Base-by-base conservation (phyloP, 2,113 vertebrate species). In the Vimba vimba region DNA sequence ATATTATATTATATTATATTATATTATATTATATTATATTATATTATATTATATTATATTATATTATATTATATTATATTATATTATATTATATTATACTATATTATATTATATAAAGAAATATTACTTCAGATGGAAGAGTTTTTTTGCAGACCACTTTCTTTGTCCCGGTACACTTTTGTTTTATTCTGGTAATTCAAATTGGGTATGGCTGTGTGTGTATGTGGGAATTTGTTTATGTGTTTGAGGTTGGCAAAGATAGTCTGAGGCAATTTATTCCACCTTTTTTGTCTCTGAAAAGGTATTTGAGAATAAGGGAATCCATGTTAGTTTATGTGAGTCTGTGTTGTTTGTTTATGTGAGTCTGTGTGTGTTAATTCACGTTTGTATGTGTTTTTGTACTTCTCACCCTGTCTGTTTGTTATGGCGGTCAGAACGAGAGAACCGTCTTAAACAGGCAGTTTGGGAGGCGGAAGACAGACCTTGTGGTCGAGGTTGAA, bases 361-460 rank as follows among this genome's bases (percentile, higher is more conserved):
- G 50, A 27, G 79, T 55, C 36, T 74, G 82, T 84, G 79, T 52
- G 82, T 71, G 78, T 73, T 50, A 33, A 79, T 82, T 59, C 76
- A 45, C 13, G 6, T 68, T 50, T 80, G 77, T 75, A 69, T 84
- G 74, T 86, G 68, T 86, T 71, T 87, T 39, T 83, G 57, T 88
- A 64, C 77, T 77, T 89, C 75, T 83, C 77, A 82, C 76, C 55
- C 81, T 78, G 81, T 79, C 71, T 85, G 79, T 88, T 89, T 87
- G 83, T 80, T 74, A 52, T 88, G 89, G 84, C 91, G 90, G 90
- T 91, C 52, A 47, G 81, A 86, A 84, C 17, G 36, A 64, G 30
- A 78, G 79, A 75, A 85, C 62, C 30, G 88, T 92, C 84, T 92
- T 90, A 91, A 92, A 91, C 91, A 91, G 78, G 88, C 92, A 73